Conservation (phyloP, 2,797 vertebrate species). For the Malacoctenus gilli region DNA sequence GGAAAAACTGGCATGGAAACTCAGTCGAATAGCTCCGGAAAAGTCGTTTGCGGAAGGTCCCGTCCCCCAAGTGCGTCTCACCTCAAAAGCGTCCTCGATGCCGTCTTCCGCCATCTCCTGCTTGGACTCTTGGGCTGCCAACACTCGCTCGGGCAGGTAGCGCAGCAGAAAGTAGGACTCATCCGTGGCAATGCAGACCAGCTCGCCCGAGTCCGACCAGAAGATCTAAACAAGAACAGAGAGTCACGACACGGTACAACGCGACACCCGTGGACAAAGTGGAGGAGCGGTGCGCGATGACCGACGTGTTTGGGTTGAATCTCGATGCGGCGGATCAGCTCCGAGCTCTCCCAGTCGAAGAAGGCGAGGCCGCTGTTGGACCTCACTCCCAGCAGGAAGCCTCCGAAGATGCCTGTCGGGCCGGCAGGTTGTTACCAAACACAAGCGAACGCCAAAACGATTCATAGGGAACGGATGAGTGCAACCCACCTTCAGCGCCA, state of each 20-base stretch:
- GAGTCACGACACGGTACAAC: no score
- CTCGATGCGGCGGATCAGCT: slow-evolving; percentile 96
- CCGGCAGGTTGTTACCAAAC: neutral
- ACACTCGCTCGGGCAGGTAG: slow-evolving; percentile 94
- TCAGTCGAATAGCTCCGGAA: no score
- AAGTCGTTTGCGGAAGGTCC: no score
- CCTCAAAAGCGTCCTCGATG: slow-evolving; percentile 99
- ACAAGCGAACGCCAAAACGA: neutral
- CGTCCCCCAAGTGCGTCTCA: no score
- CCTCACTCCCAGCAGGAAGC: slow-evolving; percentile 93
- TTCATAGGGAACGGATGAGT: no score
- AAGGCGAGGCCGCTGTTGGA: slow-evolving; percentile 94
- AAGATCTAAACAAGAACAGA: slow-evolving; percentile 86
- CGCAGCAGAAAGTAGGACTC: slow-evolving; percentile 98
- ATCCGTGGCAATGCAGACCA: slow-evolving; percentile 97
- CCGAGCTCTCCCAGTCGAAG: slow-evolving; percentile 98
- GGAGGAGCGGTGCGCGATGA: neutral
- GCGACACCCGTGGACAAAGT: neutral
- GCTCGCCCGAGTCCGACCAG: slow-evolving; percentile 98
- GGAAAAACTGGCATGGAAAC: no score
- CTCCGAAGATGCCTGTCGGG: slow-evolving; percentile 91
- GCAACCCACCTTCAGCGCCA: slow-evolving; percentile 90
- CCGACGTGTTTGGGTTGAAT: slow-evolving; percentile 97
- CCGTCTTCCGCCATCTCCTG: slow-evolving; percentile 97
- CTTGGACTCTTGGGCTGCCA: slow-evolving; percentile 93